These are phyloP conservation scores for Phyllotis vaccarum DNA, from an alignment of 2,797 vertebrate species.

Conservation along the genomic window DNA sequence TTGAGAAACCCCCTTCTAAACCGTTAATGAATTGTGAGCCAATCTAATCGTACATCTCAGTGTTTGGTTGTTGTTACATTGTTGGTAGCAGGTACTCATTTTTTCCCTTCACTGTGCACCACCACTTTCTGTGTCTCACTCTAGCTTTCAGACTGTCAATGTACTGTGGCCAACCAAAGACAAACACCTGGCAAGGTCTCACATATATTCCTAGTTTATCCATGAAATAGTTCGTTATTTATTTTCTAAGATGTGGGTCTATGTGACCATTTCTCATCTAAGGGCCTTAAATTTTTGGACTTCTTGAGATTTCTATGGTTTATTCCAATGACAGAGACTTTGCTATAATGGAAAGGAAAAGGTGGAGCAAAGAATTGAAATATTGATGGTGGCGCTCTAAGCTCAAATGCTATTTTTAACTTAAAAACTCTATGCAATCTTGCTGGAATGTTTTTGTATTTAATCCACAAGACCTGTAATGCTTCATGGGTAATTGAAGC, in stretches of 20 bases:
- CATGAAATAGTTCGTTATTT: constrained; percentile 75
- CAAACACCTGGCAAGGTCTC: constrained; percentile 79
- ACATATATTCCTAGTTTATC: constrained; percentile 77
- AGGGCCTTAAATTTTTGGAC: constrained; percentile 81
- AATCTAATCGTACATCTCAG: constrained; percentile 48
- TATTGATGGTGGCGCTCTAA: background rate
- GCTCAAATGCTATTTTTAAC: constrained; percentile 46
- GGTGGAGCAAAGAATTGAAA: constrained; percentile 46
- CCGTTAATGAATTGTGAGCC: background rate
- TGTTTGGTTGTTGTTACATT: constrained; percentile 67
- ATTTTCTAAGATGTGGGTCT: constrained; percentile 80
- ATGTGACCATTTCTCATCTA: constrained; percentile 80
- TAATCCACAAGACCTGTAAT: constrained; percentile 64
- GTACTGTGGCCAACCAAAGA: constrained; percentile 84
- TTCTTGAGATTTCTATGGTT: constrained; percentile 75
- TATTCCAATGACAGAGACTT: constrained; percentile 51
- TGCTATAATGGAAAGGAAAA: constrained; percentile 46
- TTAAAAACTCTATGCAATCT: constrained; percentile 7
- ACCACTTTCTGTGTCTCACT: constrained; percentile 79
- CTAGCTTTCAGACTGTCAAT: constrained; percentile 74
- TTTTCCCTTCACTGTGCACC: constrained; percentile 35
- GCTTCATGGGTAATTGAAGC: constrained; percentile 60
- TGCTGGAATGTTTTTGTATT: constrained; percentile 63
- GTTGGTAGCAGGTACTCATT: background rate
- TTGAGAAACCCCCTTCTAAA: background rate